These are phyloP conservation scores for Camponotus vicinus DNA, from an alignment of 1,140 invertebrate genomes.

Conservation along the genomic window DNA sequence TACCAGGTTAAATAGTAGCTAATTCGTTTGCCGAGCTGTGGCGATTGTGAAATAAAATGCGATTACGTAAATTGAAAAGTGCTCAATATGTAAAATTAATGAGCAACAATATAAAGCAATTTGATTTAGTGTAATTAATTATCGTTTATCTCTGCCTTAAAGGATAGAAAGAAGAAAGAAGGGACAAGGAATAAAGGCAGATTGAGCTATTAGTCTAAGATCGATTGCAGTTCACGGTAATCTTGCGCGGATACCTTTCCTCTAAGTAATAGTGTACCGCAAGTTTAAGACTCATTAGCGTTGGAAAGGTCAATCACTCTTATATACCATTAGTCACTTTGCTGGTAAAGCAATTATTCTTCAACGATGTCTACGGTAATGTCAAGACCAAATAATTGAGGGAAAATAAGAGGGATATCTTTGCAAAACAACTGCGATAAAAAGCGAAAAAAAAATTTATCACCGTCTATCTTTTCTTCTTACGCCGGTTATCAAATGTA, in stretches of 20 bases:
- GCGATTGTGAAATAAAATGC: conserved; percentile 14
- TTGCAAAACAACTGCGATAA: background rate
- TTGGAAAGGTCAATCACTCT: conserved; percentile 58
- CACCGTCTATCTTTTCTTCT: background rate
- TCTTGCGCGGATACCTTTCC: conserved; percentile 14
- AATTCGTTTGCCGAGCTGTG: conserved; percentile 62
- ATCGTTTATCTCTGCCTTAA: background rate
- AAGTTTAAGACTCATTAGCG: conserved; percentile 63
- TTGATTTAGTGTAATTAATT: conserved; percentile 30
- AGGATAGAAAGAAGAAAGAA: background rate
- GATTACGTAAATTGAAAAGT: conserved; percentile 21
- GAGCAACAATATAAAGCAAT: conserved; percentile 9
- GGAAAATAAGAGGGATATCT: background rate
- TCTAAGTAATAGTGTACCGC: conserved; percentile 51
- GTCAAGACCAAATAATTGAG: conserved; percentile 3
- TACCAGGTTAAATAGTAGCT: conserved; percentile 49
- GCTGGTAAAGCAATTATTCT: conserved; percentile 53
- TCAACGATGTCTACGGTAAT: conserved; percentile 22
- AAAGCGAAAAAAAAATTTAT: background rate
- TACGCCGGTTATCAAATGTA: background rate
- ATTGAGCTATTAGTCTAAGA: conserved; percentile 55
- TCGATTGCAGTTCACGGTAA: conserved; percentile 50
- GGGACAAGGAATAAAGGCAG: conserved; percentile 29
- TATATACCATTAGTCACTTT: conserved; percentile 55
- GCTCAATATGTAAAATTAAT: conserved; percentile 20